Evolutionary conservation across 1,140 invertebrate genomes (phyloP).

Genomic region (Drosophila aff.): DNA sequence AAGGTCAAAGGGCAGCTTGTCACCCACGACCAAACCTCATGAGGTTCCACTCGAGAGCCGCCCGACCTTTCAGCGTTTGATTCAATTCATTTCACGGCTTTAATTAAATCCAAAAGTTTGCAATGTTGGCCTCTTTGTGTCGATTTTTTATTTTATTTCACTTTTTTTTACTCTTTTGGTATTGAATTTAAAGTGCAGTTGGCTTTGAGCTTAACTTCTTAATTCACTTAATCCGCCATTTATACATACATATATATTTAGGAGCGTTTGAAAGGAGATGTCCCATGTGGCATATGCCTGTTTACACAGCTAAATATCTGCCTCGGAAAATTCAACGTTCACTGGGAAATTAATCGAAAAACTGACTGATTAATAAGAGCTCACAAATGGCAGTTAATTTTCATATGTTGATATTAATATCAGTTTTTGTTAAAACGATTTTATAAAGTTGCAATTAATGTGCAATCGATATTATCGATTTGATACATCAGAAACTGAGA

Average conservation of each 20-base stretch:
- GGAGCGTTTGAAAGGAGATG: too few species aligned
- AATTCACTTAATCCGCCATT: background rate
- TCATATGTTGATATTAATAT: too few species aligned
- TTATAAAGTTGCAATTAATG: too few species aligned
- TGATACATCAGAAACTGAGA: too few species aligned
- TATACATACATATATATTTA: background rate
- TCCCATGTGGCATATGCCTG: background rate
- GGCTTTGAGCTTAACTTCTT: background rate
- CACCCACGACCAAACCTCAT: background rate
- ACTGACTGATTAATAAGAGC: background rate
- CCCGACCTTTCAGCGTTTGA: slow-evolving; percentile 23
- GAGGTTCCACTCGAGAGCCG: background rate
- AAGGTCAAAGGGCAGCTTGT: slow-evolving; percentile 18
- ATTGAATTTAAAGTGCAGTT: background rate
- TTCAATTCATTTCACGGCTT: slow-evolving; percentile 5
- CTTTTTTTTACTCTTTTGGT: background rate
- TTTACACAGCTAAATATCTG: background rate
- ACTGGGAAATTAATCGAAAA: background rate
- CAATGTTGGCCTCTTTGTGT: slow-evolving; percentile 13
- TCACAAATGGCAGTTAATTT: background rate
- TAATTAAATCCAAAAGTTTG: slow-evolving; percentile 15
- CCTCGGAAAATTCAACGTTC: background rate
- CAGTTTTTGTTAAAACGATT: too few species aligned
- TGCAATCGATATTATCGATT: too few species aligned
- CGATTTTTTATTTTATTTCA: background rate